These are phyloP conservation scores for Eupleurogrammus muticus DNA, from an alignment of 2,797 vertebrate genomes.

Conservation along the genomic window DNA sequence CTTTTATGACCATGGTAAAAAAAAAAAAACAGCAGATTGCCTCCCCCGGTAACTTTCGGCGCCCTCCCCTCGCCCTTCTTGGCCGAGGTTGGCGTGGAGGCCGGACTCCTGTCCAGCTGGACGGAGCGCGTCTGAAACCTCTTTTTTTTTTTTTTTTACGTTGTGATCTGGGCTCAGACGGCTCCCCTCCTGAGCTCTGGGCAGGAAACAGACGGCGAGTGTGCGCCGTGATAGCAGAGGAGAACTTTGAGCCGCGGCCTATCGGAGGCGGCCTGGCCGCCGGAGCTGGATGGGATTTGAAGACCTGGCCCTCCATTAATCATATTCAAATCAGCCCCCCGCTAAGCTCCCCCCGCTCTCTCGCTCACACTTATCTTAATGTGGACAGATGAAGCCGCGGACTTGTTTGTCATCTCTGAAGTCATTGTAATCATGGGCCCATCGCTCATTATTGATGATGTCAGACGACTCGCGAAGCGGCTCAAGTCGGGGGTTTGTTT, in stretches of 20 bases:
- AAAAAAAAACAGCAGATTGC: slow-evolving; percentile 8
- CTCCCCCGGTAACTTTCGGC: slow-evolving; percentile 27
- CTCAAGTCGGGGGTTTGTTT: slow-evolving; percentile 41
- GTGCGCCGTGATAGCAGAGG: slow-evolving; percentile 61
- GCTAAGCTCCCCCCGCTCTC: slow-evolving; percentile 65
- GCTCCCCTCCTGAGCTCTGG: slow-evolving; percentile 54
- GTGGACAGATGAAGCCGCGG: slow-evolving; percentile 75
- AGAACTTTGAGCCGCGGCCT: slow-evolving; percentile 66
- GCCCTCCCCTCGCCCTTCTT: background rate
- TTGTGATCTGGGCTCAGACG: slow-evolving; percentile 49
- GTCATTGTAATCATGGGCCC: slow-evolving; percentile 55
- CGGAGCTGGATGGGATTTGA: slow-evolving; percentile 75
- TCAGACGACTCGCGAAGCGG: slow-evolving; percentile 41
- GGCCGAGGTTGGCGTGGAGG: slow-evolving; percentile 9
- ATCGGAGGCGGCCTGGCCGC: slow-evolving; percentile 69
- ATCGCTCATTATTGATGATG: slow-evolving; percentile 60
- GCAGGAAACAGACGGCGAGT: slow-evolving; percentile 56
- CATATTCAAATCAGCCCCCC: slow-evolving; percentile 80
- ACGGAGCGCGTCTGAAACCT: slow-evolving; percentile 44
- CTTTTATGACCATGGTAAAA: background rate
- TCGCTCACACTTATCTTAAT: slow-evolving; percentile 76
- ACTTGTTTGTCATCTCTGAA: slow-evolving; percentile 64
- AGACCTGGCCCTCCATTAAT: slow-evolving; percentile 81
- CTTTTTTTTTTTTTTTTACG: too few species aligned
- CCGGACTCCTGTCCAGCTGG: slow-evolving; percentile 48